Base-by-base conservation (phyloP, 2,888 invertebrate species). In the Criorhina ranunculi region DNA sequence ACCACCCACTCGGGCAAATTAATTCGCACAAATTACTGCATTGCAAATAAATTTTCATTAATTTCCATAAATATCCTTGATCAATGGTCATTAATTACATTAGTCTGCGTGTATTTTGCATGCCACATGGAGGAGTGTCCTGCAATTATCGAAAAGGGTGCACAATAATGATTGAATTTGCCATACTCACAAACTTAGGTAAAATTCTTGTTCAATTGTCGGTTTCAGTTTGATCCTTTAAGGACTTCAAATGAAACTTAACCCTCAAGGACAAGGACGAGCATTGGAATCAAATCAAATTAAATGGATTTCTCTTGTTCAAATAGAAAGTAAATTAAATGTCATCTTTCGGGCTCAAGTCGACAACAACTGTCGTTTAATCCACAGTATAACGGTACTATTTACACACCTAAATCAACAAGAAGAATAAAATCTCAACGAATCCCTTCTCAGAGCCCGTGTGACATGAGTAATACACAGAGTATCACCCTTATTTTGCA, bases 331-430 rank as follows among this genome's bases (percentile, higher is more conserved):
- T 76, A 80, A 70, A 80, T 85, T 85, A 75, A 85, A 85, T 31
- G 59, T 73, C 85, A 44, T 64, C 70, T 57, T 69, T 82, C 46
- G 44, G n/a, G 37, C 29, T 31, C 46, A 62, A 57, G 62, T 31
- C 51, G 77, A 60, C 55, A 77, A 70, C 46, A 77, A 70, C 46
- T 70, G 1, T 24, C 31, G 44, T 80, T 85, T 80, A 80, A 85
- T 85, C 75, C 75, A 75, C 69, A 80, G 70, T 80, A 85, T 85
- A 85, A 85, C 85, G 75, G 80, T 85, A 40, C 70, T 85, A 85
- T 85, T 85, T 80, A 51, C 85, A 60, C 85, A 80, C 85, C 85
- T 85, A 85, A 85, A 66, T 85, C 85, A 85, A 85, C 85, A 85
- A 24, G 24, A 4, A 24, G 2, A 24, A 4, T 1, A 24, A 24